Base-by-base conservation (phyloP, 2,888 invertebrate species). In the Encarsia formosa region DNA sequence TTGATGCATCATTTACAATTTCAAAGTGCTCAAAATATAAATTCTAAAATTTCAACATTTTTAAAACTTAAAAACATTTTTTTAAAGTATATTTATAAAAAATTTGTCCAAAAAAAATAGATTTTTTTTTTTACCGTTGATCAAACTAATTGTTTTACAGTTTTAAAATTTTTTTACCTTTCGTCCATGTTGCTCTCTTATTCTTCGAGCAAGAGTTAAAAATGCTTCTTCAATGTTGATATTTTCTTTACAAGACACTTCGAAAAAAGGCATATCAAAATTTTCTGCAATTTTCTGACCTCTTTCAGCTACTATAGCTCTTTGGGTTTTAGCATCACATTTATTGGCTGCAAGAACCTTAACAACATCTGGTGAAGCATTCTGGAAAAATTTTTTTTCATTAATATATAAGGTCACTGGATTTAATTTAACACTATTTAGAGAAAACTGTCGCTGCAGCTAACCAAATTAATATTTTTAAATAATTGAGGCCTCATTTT, bases 211-310 rank as follows among this genome's bases (percentile, higher is more conserved):
- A 69, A 91, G 75, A 40, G 87, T 85, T 59, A 90, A 74, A 73
- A 91, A 91, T 44, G 88, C 85, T 68, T 88, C 86, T 70, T 90
- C 89, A 65, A 91, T 89, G 65, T 91, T 90, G 54, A 91, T 83
- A 69, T 91, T 86, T 63, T 85, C 86, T 75, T 91, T 91, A 75
- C 91, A 91, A 11, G 91, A 91, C 13, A 91, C 89, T 76, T 91
- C 91, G 70, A 88, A 89, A 71, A 91, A 91, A 26, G 90, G 89
- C 83, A 91, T 87, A 63, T 90, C 89, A 66, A 90, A 91, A 70
- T 87, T 87, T 67, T 90, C 89, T 0, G 90, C 90, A 75, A 91
- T 86, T 87, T 89, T 89, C 77, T 88, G 84, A 37, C 89, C 91
- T 71, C 86, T 81, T 62, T 89, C 87, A 61, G 81, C 81, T 37